A percentile compares a stretch with the other conserved stretches of the same genome.
phyloP scores from a whole-genome alignment of 2,888 invertebrate species.

The Polymixis flavicincta region DNA sequence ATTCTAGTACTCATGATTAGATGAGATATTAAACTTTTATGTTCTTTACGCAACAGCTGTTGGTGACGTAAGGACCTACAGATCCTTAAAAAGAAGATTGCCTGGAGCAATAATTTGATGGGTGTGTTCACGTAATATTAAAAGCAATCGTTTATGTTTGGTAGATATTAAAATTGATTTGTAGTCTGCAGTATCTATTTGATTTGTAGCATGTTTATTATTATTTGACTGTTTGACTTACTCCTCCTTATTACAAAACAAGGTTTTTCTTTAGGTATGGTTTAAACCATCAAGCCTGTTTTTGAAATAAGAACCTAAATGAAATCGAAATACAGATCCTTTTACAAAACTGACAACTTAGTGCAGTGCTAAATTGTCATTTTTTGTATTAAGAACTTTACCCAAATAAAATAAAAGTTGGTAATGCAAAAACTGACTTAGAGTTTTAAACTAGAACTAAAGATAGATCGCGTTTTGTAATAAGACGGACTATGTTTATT shows the following conservation, averaged over 20 bases:
- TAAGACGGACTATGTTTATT: neutral
- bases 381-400: no score
- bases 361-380: no score
- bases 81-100: constrained; percentile 43
- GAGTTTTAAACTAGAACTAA: no score
- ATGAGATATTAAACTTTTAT: constrained; percentile 25
- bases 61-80: constrained; percentile 34
- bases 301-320: no score
- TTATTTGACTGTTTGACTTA: neutral
- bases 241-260: no score
- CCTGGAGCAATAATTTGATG: constrained; percentile 33
- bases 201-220: neutral
- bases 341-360: no score
- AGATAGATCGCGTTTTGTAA: no score
- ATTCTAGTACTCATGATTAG: constrained; percentile 3
- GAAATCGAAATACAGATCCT: no score
- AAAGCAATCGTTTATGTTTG: constrained; percentile 9
- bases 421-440: no score
- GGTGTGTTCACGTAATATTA: constrained; percentile 19
- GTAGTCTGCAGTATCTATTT: neutral
- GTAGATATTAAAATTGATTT: constrained; percentile 33
- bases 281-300: no score
- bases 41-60: constrained; percentile 19
- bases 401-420: no score
- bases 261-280: no score